Evolutionary conservation across 1,140 invertebrate species (phyloP), one percentile per base, ranked within the genome.

Genomic region (Drosophila carrolli): DNA sequence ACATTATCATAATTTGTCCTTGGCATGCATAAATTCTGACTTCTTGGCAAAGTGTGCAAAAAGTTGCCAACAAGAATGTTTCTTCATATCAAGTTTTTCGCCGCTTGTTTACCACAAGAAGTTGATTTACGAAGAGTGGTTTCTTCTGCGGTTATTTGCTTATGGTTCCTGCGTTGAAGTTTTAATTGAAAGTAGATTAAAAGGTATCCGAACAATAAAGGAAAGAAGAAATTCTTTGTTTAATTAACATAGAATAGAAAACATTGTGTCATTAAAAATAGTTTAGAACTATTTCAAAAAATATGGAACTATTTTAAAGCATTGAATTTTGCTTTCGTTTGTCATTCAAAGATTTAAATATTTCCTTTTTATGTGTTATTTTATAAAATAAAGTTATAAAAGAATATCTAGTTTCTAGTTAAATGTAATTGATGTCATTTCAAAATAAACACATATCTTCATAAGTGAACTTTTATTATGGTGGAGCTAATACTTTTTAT

Each of bases 1-100:
- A 56, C 58, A 76, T 84, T 75, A 81, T 85, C 68, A 77, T 84
- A 61, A 68, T 81, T 80, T 75, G 62, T 46, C 50, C 66, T 70
- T 40, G 66, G 19, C 65, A 51, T 67, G 58, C 79, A 82, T 86
- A 70, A 88, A 79, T 76, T 73, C 54, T 73, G 66, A 72, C 27
- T 41, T 47, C 51, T 57, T 54, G 23, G 14, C 53, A 53, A 55
- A 66, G 59, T 77, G 46, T 54, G 54, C 38, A 70, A 80, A 47
- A 75, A 85, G 59, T 78, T 83, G 65, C 46, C 32, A 65, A 70
- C 70, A 78, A 75, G 55, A 59, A 65, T 57, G 53, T 67, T 62
- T 74, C 41, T 68, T 48, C 59, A 19, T 47, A 60, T 78, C 63
- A 63, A 63, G 71, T 72, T 67, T 59, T 63, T 62, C 44, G 23